Percentiles rank a stretch among this genome's conserved stretches.
Evolutionary conservation across 2,113 vertebrate genomes (phyloP).

Genomic region (Nothocercus nigrocapillus): DNA sequence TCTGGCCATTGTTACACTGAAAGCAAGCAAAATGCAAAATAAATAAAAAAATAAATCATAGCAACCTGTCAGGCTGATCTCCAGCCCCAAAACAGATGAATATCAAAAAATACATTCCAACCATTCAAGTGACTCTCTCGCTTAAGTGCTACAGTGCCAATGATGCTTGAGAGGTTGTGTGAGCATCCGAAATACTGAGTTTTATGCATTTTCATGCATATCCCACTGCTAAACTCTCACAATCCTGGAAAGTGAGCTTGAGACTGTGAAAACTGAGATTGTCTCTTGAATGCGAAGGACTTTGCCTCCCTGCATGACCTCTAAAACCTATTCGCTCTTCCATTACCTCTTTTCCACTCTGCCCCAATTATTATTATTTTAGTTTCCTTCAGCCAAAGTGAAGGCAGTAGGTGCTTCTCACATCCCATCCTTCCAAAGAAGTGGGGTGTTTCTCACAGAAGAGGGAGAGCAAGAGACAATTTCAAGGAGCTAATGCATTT

Average conservation of each 20-base stretch:
- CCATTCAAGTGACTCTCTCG: accelerated
- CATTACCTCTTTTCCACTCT: not conserved
- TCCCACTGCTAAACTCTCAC: not conserved
- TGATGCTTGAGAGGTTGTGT: not conserved
- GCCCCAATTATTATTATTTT: not conserved
- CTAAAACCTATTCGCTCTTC: not conserved
- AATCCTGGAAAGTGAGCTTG: not conserved
- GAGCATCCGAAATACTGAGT: not conserved
- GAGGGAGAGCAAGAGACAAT: slow-evolving; percentile 23
- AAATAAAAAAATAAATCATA: not conserved
- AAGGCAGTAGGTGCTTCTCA: not conserved
- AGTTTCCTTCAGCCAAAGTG: not conserved
- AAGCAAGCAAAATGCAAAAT: not conserved
- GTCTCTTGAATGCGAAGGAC: not conserved
- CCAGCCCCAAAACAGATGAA: not conserved
- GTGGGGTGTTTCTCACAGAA: not conserved
- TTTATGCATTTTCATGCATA: not conserved
- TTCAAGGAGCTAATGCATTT: slow-evolving; percentile 67
- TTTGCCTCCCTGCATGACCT: not conserved
- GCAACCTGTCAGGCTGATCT: not conserved
- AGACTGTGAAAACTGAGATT: not conserved
- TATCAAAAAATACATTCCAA: not conserved
- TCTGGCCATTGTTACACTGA: not conserved
- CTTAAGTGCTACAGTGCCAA: not conserved
- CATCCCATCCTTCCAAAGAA: not conserved